Percentiles rank a stretch among this genome's conserved stretches.
These are phyloP conservation scores for Drosophila pachea DNA, from an alignment of 1,140 invertebrate genomes.

Conservation along the genomic window DNA sequence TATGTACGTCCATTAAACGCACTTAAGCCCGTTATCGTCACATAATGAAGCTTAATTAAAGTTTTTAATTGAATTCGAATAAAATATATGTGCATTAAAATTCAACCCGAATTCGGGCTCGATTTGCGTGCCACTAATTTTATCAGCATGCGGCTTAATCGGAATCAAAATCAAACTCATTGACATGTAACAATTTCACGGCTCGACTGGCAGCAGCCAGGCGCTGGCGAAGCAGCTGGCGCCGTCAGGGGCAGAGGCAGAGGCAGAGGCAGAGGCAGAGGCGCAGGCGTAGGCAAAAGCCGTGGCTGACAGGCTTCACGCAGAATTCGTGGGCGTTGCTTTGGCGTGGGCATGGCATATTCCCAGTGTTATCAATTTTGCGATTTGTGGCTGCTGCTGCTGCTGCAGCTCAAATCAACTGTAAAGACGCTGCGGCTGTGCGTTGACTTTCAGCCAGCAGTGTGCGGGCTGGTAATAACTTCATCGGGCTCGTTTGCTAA, in stretches of 20 bases:
- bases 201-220: slow-evolving; percentile 42
- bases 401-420: slow-evolving; percentile 48
- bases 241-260: too few species aligned
- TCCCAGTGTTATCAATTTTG: not conserved
- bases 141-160: slow-evolving; percentile 25
- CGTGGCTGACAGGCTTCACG: slow-evolving; percentile 5
- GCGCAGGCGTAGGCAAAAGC: too few species aligned
- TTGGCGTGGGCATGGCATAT: slow-evolving; percentile 8
- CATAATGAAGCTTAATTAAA: slow-evolving; percentile 37
- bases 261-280: too few species aligned
- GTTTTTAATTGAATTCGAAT: slow-evolving; percentile 35
- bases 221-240: too few species aligned
- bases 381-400: slow-evolving; percentile 19
- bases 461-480: slow-evolving; percentile 39
- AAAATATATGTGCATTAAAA: not conserved
- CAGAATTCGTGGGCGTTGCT: slow-evolving; percentile 9
- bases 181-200: slow-evolving; percentile 72
- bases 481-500: slow-evolving; percentile 53
- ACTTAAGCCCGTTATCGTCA: slow-evolving; percentile 19
- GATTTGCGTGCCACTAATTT: slow-evolving; percentile 52
- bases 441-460: too few species aligned
- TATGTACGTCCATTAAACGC: slow-evolving; percentile 13
- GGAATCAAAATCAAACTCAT: slow-evolving; percentile 51
- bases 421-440: slow-evolving; percentile 54
- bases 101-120: not conserved